Conservation (phyloP, 2,797 vertebrate genomes). For the Staurois parvus region DNA sequence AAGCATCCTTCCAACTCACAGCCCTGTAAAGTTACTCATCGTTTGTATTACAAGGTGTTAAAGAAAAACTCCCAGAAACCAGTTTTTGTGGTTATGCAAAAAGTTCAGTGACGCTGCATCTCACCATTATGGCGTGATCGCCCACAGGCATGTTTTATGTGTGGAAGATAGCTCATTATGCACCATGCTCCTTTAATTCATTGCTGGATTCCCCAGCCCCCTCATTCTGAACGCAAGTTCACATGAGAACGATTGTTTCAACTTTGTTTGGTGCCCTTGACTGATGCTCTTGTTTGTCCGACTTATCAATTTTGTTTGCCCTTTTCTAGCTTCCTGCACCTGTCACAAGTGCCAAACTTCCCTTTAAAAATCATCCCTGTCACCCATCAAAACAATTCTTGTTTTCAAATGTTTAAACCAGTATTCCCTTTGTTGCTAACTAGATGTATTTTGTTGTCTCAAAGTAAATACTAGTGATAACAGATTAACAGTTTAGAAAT, state of each 20-base stretch:
- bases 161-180: neutral
- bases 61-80: constrained; percentile 19
- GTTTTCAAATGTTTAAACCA: too few relatives aligned
- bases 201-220: neutral
- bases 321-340: neutral
- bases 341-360: neutral
- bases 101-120: constrained; percentile 36
- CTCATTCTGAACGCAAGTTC: neutral
- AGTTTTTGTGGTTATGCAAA: constrained; percentile 50
- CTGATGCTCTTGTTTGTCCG: constrained; percentile 28
- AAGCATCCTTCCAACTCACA: neutral
- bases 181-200: neutral
- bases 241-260: neutral
- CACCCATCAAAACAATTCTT: too few relatives aligned
- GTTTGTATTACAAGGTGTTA: neutral
- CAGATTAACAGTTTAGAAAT: too few relatives aligned
- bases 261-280: neutral
- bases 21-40: neutral
- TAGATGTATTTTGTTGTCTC: too few relatives aligned
- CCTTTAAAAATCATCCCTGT: neutral
- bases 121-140: constrained; percentile 54
- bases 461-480: too few relatives aligned
- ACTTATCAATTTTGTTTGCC: constrained; percentile 15
- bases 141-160: constrained; percentile 11
- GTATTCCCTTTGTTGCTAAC: too few relatives aligned